Evolutionary conservation across 2,797 vertebrate species (phyloP), one percentile per base, ranked within the genome.

Genomic region (Arnoldichthys spilopterus): DNA sequence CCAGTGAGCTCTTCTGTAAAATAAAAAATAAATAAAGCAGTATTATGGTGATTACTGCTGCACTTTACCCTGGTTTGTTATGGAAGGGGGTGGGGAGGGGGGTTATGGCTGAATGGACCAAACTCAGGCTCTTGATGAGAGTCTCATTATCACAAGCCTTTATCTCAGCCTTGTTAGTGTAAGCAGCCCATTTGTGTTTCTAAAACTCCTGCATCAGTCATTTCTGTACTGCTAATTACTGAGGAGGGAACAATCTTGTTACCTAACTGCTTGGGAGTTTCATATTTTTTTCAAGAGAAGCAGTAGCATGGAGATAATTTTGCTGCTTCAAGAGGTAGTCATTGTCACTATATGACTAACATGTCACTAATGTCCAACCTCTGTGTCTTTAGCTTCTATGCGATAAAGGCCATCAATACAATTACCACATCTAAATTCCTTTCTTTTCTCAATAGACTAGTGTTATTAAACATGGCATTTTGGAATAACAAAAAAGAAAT

Each of bases 201-300:
- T 85, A 90, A 89, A 85, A 76, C 77, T 77, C 80, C 70, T 71
- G 68, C 86, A 85, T 85, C 71, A 51, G 75, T 86, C 51, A 81
- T 82, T 82, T 82, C 72, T 84, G 81, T 79, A 75, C 85, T 86
- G 90, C 91, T 92, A 91, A 91, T 91, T 91, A 92, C 90, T 83
- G 87, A 90, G 89, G 86, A 89, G 87, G 77, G 63, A 74, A 85
- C 83, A 88, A 87, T 81, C 59, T 83, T 79, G 73, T 90, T 86
- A 76, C 83, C 86, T 77, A 88, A 88, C 77, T 88, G 76, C 83
- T 74, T 80, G 82, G 37, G 72, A 87, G 75, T 85, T 75, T 78
- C 83, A 79, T 61, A 75, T 71, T 84, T 73, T 56, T 56, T 15
- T 37, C 26, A 49, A 34, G 47, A 76, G 47, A 73, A 61, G 47